Percentiles rank a stretch among this genome's conserved stretches.
Conservation (phyloP, 2,888 invertebrate species). For the Hirudinaria manillensis region DNA sequence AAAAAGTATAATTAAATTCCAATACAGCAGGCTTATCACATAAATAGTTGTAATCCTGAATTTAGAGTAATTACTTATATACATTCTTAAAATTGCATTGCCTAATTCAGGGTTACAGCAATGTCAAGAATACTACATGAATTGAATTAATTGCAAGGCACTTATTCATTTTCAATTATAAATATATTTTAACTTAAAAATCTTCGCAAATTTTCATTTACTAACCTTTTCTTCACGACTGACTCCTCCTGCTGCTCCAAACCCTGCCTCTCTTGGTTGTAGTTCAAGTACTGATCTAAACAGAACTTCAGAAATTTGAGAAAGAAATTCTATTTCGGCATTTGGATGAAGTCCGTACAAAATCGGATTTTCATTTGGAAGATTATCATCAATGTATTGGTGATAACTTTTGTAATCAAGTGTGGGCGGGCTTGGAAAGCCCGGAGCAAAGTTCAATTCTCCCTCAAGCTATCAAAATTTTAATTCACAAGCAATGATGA, state of each 20-base stretch:
- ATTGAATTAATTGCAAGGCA: neutral
- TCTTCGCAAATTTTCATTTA: too few species aligned
- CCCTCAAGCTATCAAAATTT: constrained; percentile 69
- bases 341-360: constrained; percentile 91
- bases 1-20: too few species aligned
- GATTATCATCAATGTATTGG: constrained; percentile 80
- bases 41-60: too few species aligned
- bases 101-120: too few species aligned
- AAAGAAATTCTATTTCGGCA: constrained; percentile 90
- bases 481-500: neutral
- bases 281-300: constrained; percentile 91
- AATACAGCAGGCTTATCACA: too few species aligned
- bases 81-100: too few species aligned
- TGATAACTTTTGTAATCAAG: constrained; percentile 88
- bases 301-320: constrained; percentile 83
- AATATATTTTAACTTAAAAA: too few species aligned
- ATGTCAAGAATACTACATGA: too few species aligned
- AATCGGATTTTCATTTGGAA: constrained; percentile 87
- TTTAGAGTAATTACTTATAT: too few species aligned
- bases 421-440: constrained; percentile 85
- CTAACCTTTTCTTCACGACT: constrained; percentile 75
- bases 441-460: constrained; percentile 81
- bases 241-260: constrained; percentile 75
- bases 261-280: constrained; percentile 86
- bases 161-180: too few species aligned